Evolutionary conservation across 2,797 vertebrate species (phyloP).

Genomic region (Megalops cyprinoides): DNA sequence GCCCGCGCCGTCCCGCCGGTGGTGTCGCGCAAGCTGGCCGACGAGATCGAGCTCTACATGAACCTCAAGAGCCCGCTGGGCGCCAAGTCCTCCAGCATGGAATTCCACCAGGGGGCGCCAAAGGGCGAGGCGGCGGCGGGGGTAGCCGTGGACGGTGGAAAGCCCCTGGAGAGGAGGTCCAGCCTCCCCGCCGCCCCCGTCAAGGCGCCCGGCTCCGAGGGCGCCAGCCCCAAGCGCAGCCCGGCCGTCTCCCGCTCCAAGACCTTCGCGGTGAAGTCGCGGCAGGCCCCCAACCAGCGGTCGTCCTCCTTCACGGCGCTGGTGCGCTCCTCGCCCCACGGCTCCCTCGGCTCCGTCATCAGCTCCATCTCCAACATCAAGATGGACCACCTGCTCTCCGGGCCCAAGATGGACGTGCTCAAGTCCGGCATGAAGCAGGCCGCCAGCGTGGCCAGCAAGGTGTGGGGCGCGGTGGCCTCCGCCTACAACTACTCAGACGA

Average conservation of each 20-base stretch:
- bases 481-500: slow-evolving; percentile 92
- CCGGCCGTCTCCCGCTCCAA: slow-evolving; percentile 87
- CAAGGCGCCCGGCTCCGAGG: slow-evolving; percentile 56
- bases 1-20: slow-evolving; percentile 71
- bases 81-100: slow-evolving; percentile 89
- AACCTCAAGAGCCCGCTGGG: slow-evolving; percentile 85
- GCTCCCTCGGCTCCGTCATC: slow-evolving; percentile 89
- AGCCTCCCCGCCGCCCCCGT: slow-evolving; percentile 83
- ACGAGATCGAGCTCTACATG: slow-evolving; percentile 98
- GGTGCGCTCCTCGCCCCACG: slow-evolving; percentile 84
- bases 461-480: slow-evolving; percentile 90
- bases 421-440: slow-evolving; percentile 96
- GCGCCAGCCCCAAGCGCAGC: slow-evolving; percentile 69
- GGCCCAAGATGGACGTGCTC: slow-evolving; percentile 93
- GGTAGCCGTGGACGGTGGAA: slow-evolving; percentile 54
- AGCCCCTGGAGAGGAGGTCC: slow-evolving; percentile 79
- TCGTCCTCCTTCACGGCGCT: slow-evolving; percentile 84
- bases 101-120: slow-evolving; percentile 73
- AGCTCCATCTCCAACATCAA: slow-evolving; percentile 90
- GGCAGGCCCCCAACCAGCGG: slow-evolving; percentile 63
- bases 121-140: slow-evolving; percentile 39
- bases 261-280: slow-evolving; percentile 80
- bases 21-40: slow-evolving; percentile 90
- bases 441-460: slow-evolving; percentile 91
- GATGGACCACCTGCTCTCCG: slow-evolving; percentile 88